A percentile compares a stretch with the other conserved stretches of the same genome.
Evolutionary conservation across 2,113 vertebrate species (phyloP).

Genomic region (Diglossa brunneiventris): DNA sequence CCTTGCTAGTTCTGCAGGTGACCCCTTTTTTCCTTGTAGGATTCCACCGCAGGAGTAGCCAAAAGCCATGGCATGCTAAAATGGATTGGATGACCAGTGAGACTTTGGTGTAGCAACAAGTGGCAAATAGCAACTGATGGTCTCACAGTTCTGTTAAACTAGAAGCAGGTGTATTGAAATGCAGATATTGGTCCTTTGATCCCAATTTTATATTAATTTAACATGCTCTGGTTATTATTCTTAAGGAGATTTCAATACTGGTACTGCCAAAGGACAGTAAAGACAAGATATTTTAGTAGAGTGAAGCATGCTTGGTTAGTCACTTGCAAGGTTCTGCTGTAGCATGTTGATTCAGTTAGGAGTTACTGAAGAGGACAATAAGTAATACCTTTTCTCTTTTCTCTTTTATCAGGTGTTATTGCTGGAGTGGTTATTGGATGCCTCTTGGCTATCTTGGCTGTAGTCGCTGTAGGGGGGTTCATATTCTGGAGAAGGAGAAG

Average conservation of each 20-base stretch:
- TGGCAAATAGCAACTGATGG: background rate
- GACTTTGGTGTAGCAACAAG: background rate
- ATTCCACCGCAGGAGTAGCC: background rate
- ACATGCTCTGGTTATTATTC: background rate
- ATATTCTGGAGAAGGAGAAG: constrained; percentile 85
- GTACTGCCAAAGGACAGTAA: background rate
- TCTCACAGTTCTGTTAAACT: background rate
- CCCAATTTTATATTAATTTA: background rate
- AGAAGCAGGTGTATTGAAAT: background rate
- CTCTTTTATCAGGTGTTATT: constrained; percentile 67
- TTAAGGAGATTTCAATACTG: background rate
- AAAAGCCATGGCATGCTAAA: background rate
- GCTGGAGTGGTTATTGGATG: constrained; percentile 73
- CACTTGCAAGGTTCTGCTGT: background rate
- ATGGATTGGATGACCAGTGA: background rate
- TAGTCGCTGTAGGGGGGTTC: constrained; percentile 70
- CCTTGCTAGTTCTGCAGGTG: background rate
- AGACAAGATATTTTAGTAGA: background rate
- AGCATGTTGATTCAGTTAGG: background rate
- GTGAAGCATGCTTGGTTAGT: background rate
- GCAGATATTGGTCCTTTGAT: background rate
- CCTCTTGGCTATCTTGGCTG: constrained; percentile 72
- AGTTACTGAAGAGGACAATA: background rate
- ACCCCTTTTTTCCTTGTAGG: background rate
- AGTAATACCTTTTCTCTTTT: background rate